Evolutionary conservation across 1,140 invertebrate species (phyloP), one percentile per base, ranked within the genome.

Genomic region (Venturia canescens): DNA sequence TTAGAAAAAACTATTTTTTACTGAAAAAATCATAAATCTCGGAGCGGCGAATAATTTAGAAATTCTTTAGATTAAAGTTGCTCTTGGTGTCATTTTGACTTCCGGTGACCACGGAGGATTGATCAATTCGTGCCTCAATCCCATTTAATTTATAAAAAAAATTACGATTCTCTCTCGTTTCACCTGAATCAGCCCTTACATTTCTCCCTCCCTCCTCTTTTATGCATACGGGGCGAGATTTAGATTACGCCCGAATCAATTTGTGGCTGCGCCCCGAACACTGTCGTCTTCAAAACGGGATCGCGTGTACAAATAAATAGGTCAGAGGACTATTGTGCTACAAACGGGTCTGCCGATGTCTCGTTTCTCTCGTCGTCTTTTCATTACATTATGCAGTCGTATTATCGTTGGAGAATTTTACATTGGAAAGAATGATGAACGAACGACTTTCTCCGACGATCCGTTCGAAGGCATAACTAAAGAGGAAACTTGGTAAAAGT

Each of bases 181-280:
- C 0, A 57, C 53, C 53, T 23, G 53, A 23, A 57, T n/a, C 9
- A 2, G 4, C 21, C 21, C 23, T 23, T 63, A 63, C 23, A 27
- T 63, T 3, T 13, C 38, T 44, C 38, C 38, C 38, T 44, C 38
- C 13, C 34, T 44, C 38, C 38, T 44, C 38, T 44, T 11, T 44
- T 60, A 4, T 16, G n/a, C 4, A 63, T 11, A 23, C 57, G 16
- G 23, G 21, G 57, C 23, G 16, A 63, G 57, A 63, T 63, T 63
- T 3, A 63, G 57, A 63, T 63, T 63, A 63, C 57, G 57, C 57
- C 57, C 23, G 57, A 63, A 63, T 63, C 57, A 63, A 63, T 63
- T 23, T 23, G 13, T 63, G 57, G 57, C 57, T 63, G 13, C 57
- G 57, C 13, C 23, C 5, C 13, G 57, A n/a, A 63, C 57, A 63